Base-by-base conservation (phyloP, 2,797 vertebrate genomes). In the Acipenser transmontanus region DNA sequence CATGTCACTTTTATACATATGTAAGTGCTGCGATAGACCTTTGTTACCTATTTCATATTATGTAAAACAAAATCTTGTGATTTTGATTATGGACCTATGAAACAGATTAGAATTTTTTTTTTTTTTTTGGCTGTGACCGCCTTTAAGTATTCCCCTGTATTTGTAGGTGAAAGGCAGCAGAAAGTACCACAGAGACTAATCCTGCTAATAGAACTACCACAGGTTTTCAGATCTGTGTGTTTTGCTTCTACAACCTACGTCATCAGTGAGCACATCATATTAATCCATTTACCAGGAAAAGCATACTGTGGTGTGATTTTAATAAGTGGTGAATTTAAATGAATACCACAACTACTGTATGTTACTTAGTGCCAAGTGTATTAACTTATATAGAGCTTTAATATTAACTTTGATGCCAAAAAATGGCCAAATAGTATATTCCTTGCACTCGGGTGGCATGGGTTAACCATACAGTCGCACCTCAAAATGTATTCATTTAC, bases 11-110 rank as follows among this genome's bases (percentile, higher is more conserved):
- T 63, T 20, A 50, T 17, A 7, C 52, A 57, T 62, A 17, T 61
- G 47, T 64, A 61, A 50, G 52, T 52, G 59, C 61, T 51, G 59
- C 59, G 57, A 71, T 34, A 54, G 34, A 47, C 1, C 51, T 59
- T 47, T 51, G 68, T 63, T 49, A 50, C 20, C 7, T 62, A 57
- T 66, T 14, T 61, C 50, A 59, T 62, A 50, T 61, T 52, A 51
- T 62, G 60, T 54, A 62, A 62, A 71, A 65, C 57, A 62, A 59
- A 34, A 57, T 76, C 80, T 81, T 78, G 81, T 84, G 83, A 83
- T 74, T 79, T 81, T 78, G 78, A 82, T 85, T 85, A 81, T 71
- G 72, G 69, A 80, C 80, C 80, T 78, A 68, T 78, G 83, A 81
- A 68, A 75, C 80, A 78, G 83, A 82, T 87, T 85, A 88, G 79